A percentile compares a stretch with the other conserved stretches of the same genome.
These are phyloP conservation scores for Berghia stephanieae DNA, from an alignment of 1,140 invertebrate species.

Conservation along the genomic window DNA sequence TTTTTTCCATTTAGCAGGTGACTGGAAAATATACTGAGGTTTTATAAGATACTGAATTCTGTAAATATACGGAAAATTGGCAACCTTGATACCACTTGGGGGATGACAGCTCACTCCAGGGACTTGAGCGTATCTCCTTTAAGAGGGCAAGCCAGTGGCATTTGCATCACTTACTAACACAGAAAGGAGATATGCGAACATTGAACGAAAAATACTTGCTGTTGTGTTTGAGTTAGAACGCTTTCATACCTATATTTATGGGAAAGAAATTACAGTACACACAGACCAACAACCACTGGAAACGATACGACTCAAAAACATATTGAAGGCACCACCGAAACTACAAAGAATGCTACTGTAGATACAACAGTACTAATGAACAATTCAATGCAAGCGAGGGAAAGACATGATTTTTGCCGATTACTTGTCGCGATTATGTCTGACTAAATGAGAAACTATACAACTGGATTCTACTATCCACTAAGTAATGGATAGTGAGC, in stretches of 20 bases:
- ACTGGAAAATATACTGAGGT: too few species aligned
- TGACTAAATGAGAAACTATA: background rate
- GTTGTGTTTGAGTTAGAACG: conserved; percentile 58
- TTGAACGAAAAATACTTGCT: conserved; percentile 67
- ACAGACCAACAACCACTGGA: conserved; percentile 54
- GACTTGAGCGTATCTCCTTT: conserved; percentile 63
- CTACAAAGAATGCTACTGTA: conserved; percentile 43
- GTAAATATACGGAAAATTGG: too few species aligned
- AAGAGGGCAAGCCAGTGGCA: conserved; percentile 55
- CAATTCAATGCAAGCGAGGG: conserved; percentile 38
- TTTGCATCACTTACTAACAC: conserved; percentile 62
- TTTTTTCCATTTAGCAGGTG: too few species aligned
- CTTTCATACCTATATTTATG: conserved; percentile 67
- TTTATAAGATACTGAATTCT: too few species aligned
- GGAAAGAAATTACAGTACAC: conserved; percentile 43
- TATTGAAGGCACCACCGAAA: conserved; percentile 35
- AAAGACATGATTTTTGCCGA: conserved; percentile 43
- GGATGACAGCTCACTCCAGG: conserved; percentile 45
- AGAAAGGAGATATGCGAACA: conserved; percentile 65
- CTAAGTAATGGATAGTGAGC: background rate
- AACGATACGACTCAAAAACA: conserved; percentile 37
- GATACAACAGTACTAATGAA: conserved; percentile 45
- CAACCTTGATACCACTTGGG: too few species aligned
- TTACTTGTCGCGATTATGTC: conserved; percentile 30
- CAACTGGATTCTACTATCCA: background rate